Evolutionary conservation across 2,888 invertebrate species (phyloP).

Genomic region (Psococerastis gibbosa): DNA sequence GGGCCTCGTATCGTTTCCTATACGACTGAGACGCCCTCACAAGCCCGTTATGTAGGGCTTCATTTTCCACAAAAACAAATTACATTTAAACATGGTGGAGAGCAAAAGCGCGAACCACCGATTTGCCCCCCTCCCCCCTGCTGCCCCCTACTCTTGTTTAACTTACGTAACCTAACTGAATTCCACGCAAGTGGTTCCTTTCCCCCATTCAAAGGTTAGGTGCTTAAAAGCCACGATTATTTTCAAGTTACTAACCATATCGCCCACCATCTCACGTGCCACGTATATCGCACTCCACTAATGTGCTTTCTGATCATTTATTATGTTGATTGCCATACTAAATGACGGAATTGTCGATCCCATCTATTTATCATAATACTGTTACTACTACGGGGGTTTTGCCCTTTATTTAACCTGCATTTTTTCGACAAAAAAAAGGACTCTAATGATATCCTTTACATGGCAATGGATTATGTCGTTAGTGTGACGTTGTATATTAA

Average conservation of each 20-base stretch:
- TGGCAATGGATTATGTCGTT: conserved; percentile 4
- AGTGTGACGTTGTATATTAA: too few species aligned
- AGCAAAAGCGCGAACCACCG: conserved; percentile 1
- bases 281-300: neutral
- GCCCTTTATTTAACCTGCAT: conserved; percentile 9
- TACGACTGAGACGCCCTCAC: conserved; percentile 1
- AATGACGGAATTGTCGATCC: conserved; percentile 9
- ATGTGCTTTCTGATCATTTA: conserved; percentile 6
- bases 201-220: conserved; percentile 8
- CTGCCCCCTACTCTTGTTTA: neutral
- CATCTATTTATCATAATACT: conserved; percentile 10
- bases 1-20: conserved; percentile 3
- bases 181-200: too few species aligned
- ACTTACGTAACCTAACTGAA: conserved; percentile 4
- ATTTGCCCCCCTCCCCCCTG: neutral
- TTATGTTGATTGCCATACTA: conserved; percentile 9
- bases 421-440: neutral
- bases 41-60: too few species aligned
- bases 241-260: conserved; percentile 5
- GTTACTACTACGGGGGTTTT: neutral
- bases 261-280: conserved; percentile 5
- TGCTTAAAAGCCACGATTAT: conserved; percentile 10
- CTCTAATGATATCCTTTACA: conserved; percentile 9
- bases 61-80: conserved; percentile 8
- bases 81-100: conserved; percentile 10